A percentile compares a stretch with the other conserved stretches of the same genome.
Evolutionary conservation across 2,113 vertebrate species (phyloP).

Genomic region (Laterallus jamaicensis): DNA sequence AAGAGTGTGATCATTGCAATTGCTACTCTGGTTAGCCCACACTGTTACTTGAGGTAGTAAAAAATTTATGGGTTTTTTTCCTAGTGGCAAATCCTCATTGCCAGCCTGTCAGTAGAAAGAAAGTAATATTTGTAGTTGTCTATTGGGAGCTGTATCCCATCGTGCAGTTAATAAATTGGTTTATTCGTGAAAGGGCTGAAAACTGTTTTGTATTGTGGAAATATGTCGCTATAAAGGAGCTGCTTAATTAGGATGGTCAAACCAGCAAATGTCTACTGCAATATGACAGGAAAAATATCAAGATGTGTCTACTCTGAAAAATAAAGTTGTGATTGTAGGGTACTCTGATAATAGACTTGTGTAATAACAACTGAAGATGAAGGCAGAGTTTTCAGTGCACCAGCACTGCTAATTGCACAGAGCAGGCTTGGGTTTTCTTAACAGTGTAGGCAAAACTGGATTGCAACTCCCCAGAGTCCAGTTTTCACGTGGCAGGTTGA

Average conservation of each 20-base stretch:
- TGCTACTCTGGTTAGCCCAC: neutral
- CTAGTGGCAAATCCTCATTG: slow-evolving; percentile 18
- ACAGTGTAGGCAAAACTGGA: rapidly evolving
- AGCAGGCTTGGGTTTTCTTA: neutral
- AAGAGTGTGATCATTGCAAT: neutral
- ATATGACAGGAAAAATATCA: neutral
- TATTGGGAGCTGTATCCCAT: slow-evolving; percentile 32
- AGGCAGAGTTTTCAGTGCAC: neutral
- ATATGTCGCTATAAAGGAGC: neutral
- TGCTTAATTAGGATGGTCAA: neutral
- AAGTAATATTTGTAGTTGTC: slow-evolving; percentile 53
- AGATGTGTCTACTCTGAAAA: neutral
- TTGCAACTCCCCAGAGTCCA: neutral
- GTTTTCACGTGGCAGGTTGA: neutral
- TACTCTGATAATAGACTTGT: neutral
- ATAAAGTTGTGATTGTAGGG: neutral
- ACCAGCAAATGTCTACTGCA: neutral
- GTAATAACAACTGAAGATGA: neutral
- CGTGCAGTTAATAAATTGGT: slow-evolving; percentile 30
- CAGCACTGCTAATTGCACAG: neutral
- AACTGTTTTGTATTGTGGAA: neutral
- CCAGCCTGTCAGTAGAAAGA: neutral
- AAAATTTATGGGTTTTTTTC: neutral
- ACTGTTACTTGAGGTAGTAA: neutral
- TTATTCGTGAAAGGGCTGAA: slow-evolving; percentile 46